Base-by-base conservation (phyloP, 2,113 vertebrate genomes). In the Todiramphus saurophagus region DNA sequence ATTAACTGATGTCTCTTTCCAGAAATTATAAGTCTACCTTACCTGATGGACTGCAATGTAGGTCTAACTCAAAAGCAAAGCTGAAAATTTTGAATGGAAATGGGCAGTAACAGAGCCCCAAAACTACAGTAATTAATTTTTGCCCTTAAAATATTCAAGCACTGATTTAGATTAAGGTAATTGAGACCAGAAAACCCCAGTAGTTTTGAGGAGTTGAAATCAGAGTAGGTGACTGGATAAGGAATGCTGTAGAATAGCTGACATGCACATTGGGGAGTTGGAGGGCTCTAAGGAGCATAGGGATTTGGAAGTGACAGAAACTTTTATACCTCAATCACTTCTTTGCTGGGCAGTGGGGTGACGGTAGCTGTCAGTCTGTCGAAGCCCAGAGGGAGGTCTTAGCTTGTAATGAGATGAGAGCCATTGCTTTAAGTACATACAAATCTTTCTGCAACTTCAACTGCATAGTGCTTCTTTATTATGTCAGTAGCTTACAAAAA, bases 291-390 rank as follows among this genome's bases (percentile, higher is more conserved):
- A 94, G 94, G 81, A 94, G 89, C 74, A 39, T 24, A 96, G 55
- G 81, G 91, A 93, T 96, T 96, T 83, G 94, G 96, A 97, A 97
- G 95, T 96, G 94, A 95, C 67, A 97, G 95, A 97, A 96, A 97
- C 84, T 87, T 97, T 94, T 97, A 96, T 96, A 96, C 94, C 96
- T 97, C 96, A 96, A 96, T 95, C 91, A 96, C 95, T 95, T 96
- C 92, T 97, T 93, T 97, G 96, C 94, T 96, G 94, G 95, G 96
- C 96, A 97, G 95, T 89, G 96, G 95, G 96, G 94, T 94, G 94
- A 96, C 62, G 94, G 96, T 95, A 94, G 96, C 93, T 95, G 92
- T 96, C 96, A 95, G 96, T 97, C 96, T 95, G 94, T 96, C 94
- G 95, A 92, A 92, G 96, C 96, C 96, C 95, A 96, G 92, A 91